phyloP scores from a whole-genome alignment of 2,113 vertebrate genomes.

The Machaerirhynchus nigripectus region DNA sequence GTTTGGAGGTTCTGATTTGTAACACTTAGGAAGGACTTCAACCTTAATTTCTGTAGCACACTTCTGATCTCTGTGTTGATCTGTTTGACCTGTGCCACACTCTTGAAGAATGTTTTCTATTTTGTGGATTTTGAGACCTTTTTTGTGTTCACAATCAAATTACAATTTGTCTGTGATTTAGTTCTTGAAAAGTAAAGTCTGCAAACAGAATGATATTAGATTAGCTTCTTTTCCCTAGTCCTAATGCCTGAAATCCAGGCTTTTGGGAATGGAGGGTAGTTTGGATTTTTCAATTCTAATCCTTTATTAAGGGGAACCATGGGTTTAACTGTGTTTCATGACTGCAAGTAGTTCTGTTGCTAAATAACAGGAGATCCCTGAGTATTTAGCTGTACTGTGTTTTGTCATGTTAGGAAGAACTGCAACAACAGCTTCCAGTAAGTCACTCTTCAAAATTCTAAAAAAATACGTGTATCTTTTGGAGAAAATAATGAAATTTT shows the following conservation, averaged over 20 bases:
- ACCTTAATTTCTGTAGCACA: not conserved
- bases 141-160: not conserved
- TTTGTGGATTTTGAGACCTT: not conserved
- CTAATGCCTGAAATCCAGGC: not conserved
- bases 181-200: not conserved
- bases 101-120: not conserved
- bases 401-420: not conserved
- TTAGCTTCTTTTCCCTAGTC: not conserved
- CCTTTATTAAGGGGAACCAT: not conserved
- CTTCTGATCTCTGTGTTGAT: not conserved
- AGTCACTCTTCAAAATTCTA: not conserved
- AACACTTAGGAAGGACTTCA: not conserved
- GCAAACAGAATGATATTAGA: not conserved
- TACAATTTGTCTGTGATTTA: not conserved
- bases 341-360: not conserved
- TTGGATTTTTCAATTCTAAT: not conserved
- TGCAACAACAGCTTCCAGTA: not conserved
- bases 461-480: not conserved
- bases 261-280: not conserved
- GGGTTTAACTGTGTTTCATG: not conserved
- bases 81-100: fast-evolving
- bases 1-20: not conserved
- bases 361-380: not conserved
- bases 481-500: not conserved
- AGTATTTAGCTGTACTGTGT: not conserved